A percentile compares a stretch with the other conserved stretches of the same genome.
Conservation (phyloP, 2,113 vertebrate species). For the Diadophis punctatus region DNA sequence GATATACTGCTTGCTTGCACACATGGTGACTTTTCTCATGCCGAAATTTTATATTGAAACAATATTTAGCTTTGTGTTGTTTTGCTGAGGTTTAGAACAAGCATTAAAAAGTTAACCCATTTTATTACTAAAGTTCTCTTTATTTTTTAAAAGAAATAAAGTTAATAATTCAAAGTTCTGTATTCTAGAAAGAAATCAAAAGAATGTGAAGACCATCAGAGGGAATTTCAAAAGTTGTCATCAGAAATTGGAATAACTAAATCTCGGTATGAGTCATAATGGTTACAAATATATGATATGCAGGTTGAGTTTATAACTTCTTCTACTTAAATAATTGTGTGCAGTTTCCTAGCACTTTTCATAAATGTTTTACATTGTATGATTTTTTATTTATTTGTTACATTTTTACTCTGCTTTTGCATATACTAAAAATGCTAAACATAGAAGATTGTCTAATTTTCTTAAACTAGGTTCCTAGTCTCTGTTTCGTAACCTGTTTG, state of each 20-base stretch:
- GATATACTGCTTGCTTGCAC: background rate
- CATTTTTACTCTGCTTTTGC: background rate
- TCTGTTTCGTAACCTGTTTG: background rate
- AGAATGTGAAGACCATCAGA: slow-evolving; percentile 71
- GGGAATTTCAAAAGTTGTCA: slow-evolving; percentile 69
- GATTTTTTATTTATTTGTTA: background rate
- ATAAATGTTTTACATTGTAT: background rate
- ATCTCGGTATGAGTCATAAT: slow-evolving; percentile 69
- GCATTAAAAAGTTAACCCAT: background rate
- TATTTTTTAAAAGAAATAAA: slow-evolving; percentile 16
- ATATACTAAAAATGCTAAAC: background rate
- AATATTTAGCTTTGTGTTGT: background rate
- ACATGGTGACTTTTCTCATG: background rate
- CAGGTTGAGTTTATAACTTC: background rate
- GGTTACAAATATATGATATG: background rate
- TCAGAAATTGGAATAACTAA: slow-evolving; percentile 68
- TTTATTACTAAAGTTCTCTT: background rate
- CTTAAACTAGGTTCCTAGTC: background rate
- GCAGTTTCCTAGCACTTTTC: background rate
- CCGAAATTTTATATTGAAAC: background rate
- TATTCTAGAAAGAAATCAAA: slow-evolving; percentile 73
- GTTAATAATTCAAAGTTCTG: background rate
- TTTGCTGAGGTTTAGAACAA: background rate
- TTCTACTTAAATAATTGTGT: background rate
- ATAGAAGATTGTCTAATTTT: background rate